phyloP scores from a whole-genome alignment of 1,140 invertebrate genomes.

The Drosophila kikkawai region DNA sequence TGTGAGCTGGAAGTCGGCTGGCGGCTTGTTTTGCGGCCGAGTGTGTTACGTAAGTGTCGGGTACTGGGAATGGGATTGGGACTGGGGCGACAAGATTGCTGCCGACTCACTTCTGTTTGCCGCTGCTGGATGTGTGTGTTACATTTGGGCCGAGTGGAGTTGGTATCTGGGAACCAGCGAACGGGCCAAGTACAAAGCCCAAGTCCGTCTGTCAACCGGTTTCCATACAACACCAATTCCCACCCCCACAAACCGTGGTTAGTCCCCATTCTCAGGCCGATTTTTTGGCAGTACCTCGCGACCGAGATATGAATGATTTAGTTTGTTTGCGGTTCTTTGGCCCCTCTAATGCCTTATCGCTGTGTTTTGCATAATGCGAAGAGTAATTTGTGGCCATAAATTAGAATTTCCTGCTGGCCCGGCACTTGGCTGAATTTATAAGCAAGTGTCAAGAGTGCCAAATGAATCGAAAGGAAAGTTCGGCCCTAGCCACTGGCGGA shows the following conservation, averaged over 20 bases:
- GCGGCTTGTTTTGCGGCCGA: constrained; percentile 13
- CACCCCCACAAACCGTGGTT: constrained; percentile 25
- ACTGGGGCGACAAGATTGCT: constrained; percentile 55
- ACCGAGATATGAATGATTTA: constrained; percentile 71
- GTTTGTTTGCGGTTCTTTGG: constrained; percentile 74
- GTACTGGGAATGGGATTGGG: constrained; percentile 15
- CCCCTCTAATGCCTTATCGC: constrained; percentile 67
- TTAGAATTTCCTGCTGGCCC: constrained; percentile 25
- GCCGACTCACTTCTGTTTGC: constrained; percentile 65
- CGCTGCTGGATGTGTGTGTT: constrained; percentile 53
- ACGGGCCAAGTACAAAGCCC: constrained; percentile 53
- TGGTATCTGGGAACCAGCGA: constrained; percentile 41
- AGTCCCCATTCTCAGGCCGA: constrained; percentile 2
- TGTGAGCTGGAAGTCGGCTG: constrained; percentile 10
- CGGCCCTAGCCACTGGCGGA: neutral
- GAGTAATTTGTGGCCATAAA: constrained; percentile 68
- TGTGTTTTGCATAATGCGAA: constrained; percentile 72
- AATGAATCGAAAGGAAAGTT: constrained; percentile 48
- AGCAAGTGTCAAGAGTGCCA: constrained; percentile 23
- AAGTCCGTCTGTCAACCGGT: constrained; percentile 61
- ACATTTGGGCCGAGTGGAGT: constrained; percentile 61
- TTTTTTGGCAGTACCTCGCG: constrained; percentile 61
- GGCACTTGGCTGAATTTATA: constrained; percentile 41
- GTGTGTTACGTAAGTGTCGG: constrained; percentile 61
- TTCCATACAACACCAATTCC: constrained; percentile 55